Base-by-base conservation (phyloP, 2,888 invertebrate genomes). In the Eupithecia dodoneata region DNA sequence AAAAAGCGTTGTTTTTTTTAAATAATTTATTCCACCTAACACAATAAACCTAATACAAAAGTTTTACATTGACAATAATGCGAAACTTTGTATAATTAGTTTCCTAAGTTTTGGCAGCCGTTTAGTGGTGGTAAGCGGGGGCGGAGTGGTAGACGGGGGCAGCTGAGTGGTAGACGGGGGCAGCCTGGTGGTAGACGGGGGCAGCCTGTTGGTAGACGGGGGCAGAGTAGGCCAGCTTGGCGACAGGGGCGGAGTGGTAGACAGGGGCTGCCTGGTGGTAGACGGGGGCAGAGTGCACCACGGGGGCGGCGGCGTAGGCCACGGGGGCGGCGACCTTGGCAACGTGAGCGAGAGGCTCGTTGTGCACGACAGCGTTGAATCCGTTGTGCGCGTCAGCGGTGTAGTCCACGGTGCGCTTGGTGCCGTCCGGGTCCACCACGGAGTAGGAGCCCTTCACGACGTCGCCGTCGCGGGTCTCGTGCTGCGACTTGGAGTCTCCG, bases 361-460 rank as follows among this genome's bases (percentile, higher is more conserved):
- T 93, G 88, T 90, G 94, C 4, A 96, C 96, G 70, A 96, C 95
- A 44, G 96, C 96, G 89, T 96, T 96, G 91, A 96, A 96, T 42
- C 96, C 88, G 89, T 95, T 91, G 92, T 94, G 88, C 49, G 87
- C 87, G 82, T 94, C 93, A 70, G 94, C 93, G 81, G 92, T 92
- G 90, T 94, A 94, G 71, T 96, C 96, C 3, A 96, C 96, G 75
- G 93, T 95, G 82, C 96, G 94, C 86, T 92, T 94, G 86, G 94
- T 95, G 84, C 96, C 96, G 80, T 96, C 96, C 72, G 96, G 92
- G 84, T 96, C 96, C 52, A 93, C 92, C 6, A 96, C 91, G 82
- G 95, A 95, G 92, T 96, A 96, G 74, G 95, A 94, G 78, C 96
- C 96, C 65, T 91, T 89, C 15, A 94, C 94, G 70, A 93, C 92